Conservation (phyloP, 1,140 invertebrate species). For the Drosophila mauritiana region DNA sequence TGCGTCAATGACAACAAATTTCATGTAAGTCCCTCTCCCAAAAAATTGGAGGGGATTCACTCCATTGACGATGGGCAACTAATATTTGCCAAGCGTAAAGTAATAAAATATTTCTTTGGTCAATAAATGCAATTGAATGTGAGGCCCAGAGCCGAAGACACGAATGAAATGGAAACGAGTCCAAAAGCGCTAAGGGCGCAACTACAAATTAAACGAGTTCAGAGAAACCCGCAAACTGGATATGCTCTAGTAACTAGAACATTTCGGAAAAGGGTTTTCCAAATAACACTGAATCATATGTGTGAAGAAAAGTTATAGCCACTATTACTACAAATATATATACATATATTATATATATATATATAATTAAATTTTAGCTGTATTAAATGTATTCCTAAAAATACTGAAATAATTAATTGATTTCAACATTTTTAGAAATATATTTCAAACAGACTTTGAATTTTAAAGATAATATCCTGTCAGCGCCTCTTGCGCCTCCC, state of each 20-base stretch:
- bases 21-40: constrained; percentile 18
- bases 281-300: neutral
- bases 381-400: too few relatives aligned
- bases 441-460: neutral
- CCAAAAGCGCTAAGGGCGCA: neutral
- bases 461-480: constrained; percentile 1
- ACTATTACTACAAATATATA: too few relatives aligned
- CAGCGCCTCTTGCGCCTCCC: neutral
- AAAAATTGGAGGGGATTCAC: constrained; percentile 5
- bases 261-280: neutral
- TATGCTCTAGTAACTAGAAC: constrained; percentile 3
- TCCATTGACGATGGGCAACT: constrained; percentile 54
- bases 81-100: constrained; percentile 81
- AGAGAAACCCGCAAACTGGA: neutral
- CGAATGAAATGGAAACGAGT: constrained; percentile 20
- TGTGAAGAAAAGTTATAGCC: too few relatives aligned
- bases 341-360: too few relatives aligned
- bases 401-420: too few relatives aligned
- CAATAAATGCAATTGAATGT: constrained; percentile 77
- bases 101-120: constrained; percentile 77
- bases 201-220: constrained; percentile 25
- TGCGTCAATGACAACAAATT: constrained; percentile 51
- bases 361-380: too few relatives aligned
- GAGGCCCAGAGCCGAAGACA: constrained; percentile 34
- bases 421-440: too few relatives aligned